A percentile compares a stretch with the other conserved stretches of the same genome.
Evolutionary conservation across 2,888 invertebrate genomes (phyloP).

Genomic region (Frankliniella fusca): DNA sequence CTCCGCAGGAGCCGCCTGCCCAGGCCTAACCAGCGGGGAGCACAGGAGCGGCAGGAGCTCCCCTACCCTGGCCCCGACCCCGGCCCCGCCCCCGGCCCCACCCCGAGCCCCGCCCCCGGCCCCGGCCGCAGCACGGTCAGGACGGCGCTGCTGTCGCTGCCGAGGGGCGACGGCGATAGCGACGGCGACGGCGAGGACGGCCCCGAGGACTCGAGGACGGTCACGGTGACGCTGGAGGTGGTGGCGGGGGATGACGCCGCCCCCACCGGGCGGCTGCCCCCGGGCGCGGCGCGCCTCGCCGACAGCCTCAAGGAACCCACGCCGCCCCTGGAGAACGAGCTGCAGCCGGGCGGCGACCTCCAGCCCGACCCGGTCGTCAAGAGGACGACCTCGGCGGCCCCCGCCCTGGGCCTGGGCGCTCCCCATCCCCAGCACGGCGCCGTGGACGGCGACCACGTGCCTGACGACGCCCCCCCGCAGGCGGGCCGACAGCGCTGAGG

Average conservation of each 20-base stretch:
- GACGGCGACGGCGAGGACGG: background rate
- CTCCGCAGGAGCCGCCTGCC: background rate
- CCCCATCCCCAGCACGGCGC: background rate
- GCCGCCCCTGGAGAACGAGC: background rate
- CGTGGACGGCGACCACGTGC: constrained; percentile 15
- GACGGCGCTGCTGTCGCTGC: constrained; percentile 2
- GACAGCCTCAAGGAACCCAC: constrained; percentile 7
- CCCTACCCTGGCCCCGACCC: too few species aligned
- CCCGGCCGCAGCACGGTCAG: background rate
- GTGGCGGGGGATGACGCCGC: background rate
- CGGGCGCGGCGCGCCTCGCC: background rate
- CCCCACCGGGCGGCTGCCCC: background rate
- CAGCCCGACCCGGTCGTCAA: background rate
- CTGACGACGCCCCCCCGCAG: background rate
- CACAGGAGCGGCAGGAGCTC: background rate
- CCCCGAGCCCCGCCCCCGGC: background rate
- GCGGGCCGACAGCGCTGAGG: too few species aligned
- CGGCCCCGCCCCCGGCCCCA: too few species aligned
- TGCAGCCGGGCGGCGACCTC: background rate
- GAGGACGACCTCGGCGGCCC: background rate
- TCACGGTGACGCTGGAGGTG: background rate
- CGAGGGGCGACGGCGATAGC: background rate
- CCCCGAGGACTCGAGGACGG: background rate
- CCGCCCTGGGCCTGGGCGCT: background rate
- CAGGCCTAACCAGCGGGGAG: background rate